A percentile compares a stretch with the other conserved stretches of the same genome.
Conservation (phyloP, 2,797 vertebrate genomes). For the Cebuella pygmaea region DNA sequence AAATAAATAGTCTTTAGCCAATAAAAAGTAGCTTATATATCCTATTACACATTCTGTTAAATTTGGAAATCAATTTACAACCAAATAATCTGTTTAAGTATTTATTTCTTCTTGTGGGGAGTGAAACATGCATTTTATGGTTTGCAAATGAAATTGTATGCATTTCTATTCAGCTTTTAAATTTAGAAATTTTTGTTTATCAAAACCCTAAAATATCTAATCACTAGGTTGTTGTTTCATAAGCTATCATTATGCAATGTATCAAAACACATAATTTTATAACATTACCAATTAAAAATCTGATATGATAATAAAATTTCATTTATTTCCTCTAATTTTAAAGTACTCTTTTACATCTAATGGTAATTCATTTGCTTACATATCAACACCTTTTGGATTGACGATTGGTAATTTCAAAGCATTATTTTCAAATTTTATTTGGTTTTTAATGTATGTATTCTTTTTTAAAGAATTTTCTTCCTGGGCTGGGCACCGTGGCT, state of each 20-base stretch:
- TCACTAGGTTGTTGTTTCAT: not conserved
- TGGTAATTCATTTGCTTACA: not conserved
- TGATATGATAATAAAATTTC: not conserved
- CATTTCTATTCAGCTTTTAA: not conserved
- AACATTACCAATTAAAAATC: constrained; percentile 7
- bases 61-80: not conserved
- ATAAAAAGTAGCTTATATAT: not conserved
- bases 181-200: not conserved
- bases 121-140: not conserved
- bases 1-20: not conserved
- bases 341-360: not conserved
- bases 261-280: not conserved
- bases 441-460: not conserved
- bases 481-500: not conserved
- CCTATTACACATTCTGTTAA: not conserved
- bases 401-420: not conserved
- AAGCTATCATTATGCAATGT: not conserved
- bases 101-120: not conserved
- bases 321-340: not conserved
- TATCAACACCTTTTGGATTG: not conserved
- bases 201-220: not conserved
- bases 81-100: not conserved
- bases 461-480: not conserved
- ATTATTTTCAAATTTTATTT: not conserved
- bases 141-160: not conserved